Base-by-base conservation (phyloP, 1,140 invertebrate genomes). In the Drosophila orosa region DNA sequence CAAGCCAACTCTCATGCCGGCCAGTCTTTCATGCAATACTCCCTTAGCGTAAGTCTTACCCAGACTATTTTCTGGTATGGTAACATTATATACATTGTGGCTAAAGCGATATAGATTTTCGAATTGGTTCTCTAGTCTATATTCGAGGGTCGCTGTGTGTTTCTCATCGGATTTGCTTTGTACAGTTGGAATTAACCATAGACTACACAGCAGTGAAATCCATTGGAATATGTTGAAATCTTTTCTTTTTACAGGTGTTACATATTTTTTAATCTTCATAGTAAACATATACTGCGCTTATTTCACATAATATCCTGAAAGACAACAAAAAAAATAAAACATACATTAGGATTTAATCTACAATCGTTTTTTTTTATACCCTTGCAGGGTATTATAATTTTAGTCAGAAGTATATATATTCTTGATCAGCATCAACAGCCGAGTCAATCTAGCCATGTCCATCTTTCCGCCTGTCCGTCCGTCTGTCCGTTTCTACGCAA, bases 51-150 rank as follows among this genome's bases (percentile, higher is more conserved):
- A 97, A 1, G 96, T 97, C 90, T 97, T 97, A 35, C 96, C 96
- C 37, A 97, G 94, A 67, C 97, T 97, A 93, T 97, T 99, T 93
- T 99, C 98, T 9, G 96, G 95, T 76, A 99, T 97, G 77, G 95
- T 96, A 72, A 96, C 97, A 94, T 99, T 98, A 94, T 99, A 99
- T 1, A 93, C 86, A 5, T 93, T 75, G 58, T 94, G 93, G 3
- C 95, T 95, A 93, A 99, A 99, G 48, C 59, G 68, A 61, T 67
- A 58, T 15, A 59, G 72, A 31, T 50, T 57, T 29, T 73, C 59
- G 27, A 44, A 60, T 56, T 55, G 47, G 61, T 42, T 24, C 5
- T 27, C 31, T 19, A 50, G 44, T 67, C 78, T 69, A 50, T 27
- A 33, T 37, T 67, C 84, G 37, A 67, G 31, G 48, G 60, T 39